These are phyloP conservation scores for Prochilodus magdalenae DNA, from an alignment of 2,113 vertebrate genomes.

Conservation along the genomic window DNA sequence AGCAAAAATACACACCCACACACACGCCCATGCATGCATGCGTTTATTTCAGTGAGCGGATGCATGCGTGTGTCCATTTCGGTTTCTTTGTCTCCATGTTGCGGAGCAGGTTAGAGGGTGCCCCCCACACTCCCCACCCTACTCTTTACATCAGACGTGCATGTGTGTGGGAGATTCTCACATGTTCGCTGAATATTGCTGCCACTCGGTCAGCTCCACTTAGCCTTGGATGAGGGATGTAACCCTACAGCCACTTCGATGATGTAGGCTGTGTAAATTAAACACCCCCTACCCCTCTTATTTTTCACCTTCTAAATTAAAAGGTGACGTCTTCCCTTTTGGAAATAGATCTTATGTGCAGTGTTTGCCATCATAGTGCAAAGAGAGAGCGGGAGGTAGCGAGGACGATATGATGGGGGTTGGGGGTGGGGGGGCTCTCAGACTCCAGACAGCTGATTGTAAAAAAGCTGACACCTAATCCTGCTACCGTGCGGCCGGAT, in stretches of 20 bases:
- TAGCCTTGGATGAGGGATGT: constrained; percentile 77
- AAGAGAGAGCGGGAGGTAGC: constrained; percentile 6
- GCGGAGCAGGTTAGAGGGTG: constrained; percentile 75
- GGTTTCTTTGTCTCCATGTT: constrained; percentile 79
- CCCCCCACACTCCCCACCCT: background rate
- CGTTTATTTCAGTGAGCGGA: constrained; percentile 47
- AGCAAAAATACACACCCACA: constrained; percentile 45
- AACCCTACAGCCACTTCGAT: constrained; percentile 81
- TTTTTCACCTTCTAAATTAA: constrained; percentile 71
- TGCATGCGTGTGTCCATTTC: constrained; percentile 65
- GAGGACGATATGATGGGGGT: constrained; percentile 13
- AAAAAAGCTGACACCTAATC: constrained; percentile 68
- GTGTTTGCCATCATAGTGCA: constrained; percentile 63
- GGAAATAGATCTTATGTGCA: constrained; percentile 73
- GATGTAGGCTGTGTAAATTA: constrained; percentile 74
- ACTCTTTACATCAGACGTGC: constrained; percentile 68
- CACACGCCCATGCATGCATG: constrained; percentile 12
- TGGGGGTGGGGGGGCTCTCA: constrained; percentile 20
- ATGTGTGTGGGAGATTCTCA: constrained; percentile 63
- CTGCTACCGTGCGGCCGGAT: constrained; percentile 64
- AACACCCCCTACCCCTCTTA: constrained; percentile 50
- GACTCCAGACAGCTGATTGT: constrained; percentile 65
- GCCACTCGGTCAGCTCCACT: constrained; percentile 81
- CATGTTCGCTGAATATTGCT: constrained; percentile 78
- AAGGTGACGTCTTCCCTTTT: constrained; percentile 73